Evolutionary conservation across 2,797 vertebrate species (phyloP).

Genomic region (Melanotaenia maccullochi): DNA sequence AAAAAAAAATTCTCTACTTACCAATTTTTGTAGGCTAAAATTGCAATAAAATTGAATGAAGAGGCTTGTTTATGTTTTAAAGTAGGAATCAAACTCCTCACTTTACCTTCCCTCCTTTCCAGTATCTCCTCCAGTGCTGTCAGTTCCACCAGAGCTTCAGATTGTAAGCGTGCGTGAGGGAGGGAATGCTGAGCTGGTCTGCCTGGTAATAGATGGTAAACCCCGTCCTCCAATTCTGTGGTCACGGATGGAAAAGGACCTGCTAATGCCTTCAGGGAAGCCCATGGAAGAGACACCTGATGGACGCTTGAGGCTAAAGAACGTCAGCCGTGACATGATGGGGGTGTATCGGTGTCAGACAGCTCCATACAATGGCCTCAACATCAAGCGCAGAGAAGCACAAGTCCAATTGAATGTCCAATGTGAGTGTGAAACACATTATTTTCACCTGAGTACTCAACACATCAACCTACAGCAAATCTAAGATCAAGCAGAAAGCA

Average conservation of each 20-base stretch:
- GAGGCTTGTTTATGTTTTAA: not conserved
- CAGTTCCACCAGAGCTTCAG: constrained; percentile 87
- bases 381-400: constrained; percentile 92
- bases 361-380: constrained; percentile 95
- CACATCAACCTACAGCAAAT: not conserved
- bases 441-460: not conserved
- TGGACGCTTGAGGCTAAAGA: constrained; percentile 89
- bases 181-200: constrained; percentile 88
- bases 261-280: constrained; percentile 87
- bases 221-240: constrained; percentile 94
- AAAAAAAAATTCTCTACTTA: not conserved
- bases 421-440: constrained; percentile 86
- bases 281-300: constrained; percentile 86
- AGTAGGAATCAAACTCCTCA: not conserved
- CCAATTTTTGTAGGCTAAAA: not conserved
- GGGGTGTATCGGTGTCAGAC: constrained; percentile 95
- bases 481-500: not conserved
- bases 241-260: constrained; percentile 92
- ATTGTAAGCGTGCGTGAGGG: constrained; percentile 90
- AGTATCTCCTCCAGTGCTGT: constrained; percentile 93
- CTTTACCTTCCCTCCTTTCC: constrained; percentile 2
- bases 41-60: not conserved
- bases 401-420: constrained; percentile 94
- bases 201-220: constrained; percentile 90
- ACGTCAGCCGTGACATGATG: constrained; percentile 90